Conservation (phyloP, 2,888 invertebrate genomes). For the Cheilosia vulpina region DNA sequence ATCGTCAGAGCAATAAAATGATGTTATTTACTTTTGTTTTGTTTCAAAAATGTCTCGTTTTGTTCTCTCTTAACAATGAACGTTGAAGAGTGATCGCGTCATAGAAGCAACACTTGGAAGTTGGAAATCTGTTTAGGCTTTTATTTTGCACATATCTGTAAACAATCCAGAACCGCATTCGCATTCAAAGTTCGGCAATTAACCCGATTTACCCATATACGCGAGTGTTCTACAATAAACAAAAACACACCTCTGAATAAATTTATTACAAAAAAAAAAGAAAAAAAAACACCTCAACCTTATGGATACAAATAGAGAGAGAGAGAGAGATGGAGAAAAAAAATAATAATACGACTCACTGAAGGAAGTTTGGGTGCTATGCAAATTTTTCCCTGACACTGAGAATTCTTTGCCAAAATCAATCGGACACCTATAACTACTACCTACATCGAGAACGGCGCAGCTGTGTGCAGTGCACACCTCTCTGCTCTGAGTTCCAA, state of each 20-base stretch:
- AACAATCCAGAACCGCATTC: background rate
- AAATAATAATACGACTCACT: slow-evolving; percentile 7
- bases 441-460: background rate
- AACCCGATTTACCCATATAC: background rate
- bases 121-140: too few relatives aligned
- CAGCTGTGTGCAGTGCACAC: slow-evolving; percentile 10
- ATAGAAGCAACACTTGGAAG: too few relatives aligned
- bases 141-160: background rate
- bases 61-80: too few relatives aligned
- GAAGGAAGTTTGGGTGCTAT: slow-evolving; percentile 54
- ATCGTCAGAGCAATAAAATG: too few relatives aligned
- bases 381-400: slow-evolving; percentile 63
- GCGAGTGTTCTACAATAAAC: slow-evolving; percentile 4
- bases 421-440: background rate
- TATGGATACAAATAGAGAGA: slow-evolving; percentile 17
- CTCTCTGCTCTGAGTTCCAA: slow-evolving; percentile 39
- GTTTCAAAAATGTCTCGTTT: too few relatives aligned
- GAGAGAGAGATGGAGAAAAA: background rate
- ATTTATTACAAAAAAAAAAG: slow-evolving; percentile 18
- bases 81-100: too few relatives aligned
- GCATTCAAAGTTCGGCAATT: slow-evolving; percentile 5
- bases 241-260: slow-evolving; percentile 14
- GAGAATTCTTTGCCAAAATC: slow-evolving; percentile 49
- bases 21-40: too few relatives aligned
- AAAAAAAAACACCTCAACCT: slow-evolving; percentile 20